These are phyloP conservation scores for Dreissena polymorpha DNA, from an alignment of 1,140 invertebrate species.

Conservation along the genomic window DNA sequence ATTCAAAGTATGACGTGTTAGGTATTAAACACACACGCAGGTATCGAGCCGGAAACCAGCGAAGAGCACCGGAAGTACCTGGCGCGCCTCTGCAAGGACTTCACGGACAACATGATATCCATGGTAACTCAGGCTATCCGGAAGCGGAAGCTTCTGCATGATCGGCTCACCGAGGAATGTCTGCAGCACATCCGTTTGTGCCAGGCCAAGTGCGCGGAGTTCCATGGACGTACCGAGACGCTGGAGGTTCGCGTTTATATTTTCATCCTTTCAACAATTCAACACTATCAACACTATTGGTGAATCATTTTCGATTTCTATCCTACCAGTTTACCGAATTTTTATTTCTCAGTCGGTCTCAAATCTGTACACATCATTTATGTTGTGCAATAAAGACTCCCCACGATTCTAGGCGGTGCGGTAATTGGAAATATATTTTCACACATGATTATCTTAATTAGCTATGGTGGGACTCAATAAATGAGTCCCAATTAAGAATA, in stretches of 20 bases:
- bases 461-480: no score
- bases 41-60: constrained; percentile 62
- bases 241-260: constrained; percentile 56
- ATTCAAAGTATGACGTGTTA: not conserved
- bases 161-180: constrained; percentile 59
- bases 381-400: no score
- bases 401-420: no score
- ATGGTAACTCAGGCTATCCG: constrained; percentile 63
- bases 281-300: no score
- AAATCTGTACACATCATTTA: no score
- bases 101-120: constrained; percentile 55
- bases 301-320: no score
- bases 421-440: no score
- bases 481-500: no score
- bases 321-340: no score
- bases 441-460: no score
- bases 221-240: constrained; percentile 64
- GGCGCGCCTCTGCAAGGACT: constrained; percentile 60
- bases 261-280: no score
- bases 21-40: constrained; percentile 39
- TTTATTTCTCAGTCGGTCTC: no score
- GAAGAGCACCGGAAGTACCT: constrained; percentile 66
- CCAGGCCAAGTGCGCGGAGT: constrained; percentile 64
- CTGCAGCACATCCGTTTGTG: constrained; percentile 68
- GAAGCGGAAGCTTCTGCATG: constrained; percentile 37